Evolutionary conservation across 2,888 invertebrate species (phyloP).

Genomic region (Thymelicus acteon): DNA sequence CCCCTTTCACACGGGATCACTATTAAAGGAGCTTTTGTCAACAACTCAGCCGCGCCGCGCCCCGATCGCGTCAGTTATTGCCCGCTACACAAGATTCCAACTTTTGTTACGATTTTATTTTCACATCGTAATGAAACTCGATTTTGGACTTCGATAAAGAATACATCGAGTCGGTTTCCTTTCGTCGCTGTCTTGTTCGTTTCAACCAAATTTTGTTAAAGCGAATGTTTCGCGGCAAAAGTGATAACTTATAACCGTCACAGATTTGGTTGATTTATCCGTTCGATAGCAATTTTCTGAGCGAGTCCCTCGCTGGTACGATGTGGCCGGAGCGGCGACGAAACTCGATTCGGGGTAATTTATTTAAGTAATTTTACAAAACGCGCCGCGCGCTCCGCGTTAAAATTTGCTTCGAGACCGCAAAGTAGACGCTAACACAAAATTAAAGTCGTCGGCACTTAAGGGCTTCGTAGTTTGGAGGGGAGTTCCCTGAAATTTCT

Average conservation of each 20-base stretch:
- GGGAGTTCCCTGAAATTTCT: conserved; percentile 80
- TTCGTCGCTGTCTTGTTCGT: conserved; percentile 31
- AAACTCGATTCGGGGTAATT: conserved; percentile 75
- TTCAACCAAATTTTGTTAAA: conserved; percentile 35
- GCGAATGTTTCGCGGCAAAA: conserved; percentile 29
- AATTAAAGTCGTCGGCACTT: conserved; percentile 84
- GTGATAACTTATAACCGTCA: conserved; percentile 35
- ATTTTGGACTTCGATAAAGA: too few relatives aligned
- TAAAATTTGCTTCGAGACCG: conserved; percentile 80
- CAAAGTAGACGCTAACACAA: conserved; percentile 84
- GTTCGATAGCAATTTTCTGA: conserved; percentile 61
- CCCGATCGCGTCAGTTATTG: conserved; percentile 43
- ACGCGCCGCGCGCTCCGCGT: conserved; percentile 74
- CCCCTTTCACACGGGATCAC: conserved; percentile 61
- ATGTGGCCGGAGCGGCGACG: conserved; percentile 47
- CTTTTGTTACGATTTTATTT: conserved; percentile 37
- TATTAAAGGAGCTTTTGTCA: conserved; percentile 72
- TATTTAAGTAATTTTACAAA: conserved; percentile 80
- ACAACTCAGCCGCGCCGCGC: conserved; percentile 52
- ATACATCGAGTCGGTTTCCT: conserved; percentile 28
- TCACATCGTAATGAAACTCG: conserved; percentile 41
- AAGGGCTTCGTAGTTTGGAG: conserved; percentile 80
- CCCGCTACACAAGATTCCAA: conserved; percentile 15
- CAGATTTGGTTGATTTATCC: conserved; percentile 44
- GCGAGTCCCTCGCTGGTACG: conserved; percentile 54